phyloP scores from a whole-genome alignment of 2,888 invertebrate genomes.

The Dichetophora obliterata region DNA sequence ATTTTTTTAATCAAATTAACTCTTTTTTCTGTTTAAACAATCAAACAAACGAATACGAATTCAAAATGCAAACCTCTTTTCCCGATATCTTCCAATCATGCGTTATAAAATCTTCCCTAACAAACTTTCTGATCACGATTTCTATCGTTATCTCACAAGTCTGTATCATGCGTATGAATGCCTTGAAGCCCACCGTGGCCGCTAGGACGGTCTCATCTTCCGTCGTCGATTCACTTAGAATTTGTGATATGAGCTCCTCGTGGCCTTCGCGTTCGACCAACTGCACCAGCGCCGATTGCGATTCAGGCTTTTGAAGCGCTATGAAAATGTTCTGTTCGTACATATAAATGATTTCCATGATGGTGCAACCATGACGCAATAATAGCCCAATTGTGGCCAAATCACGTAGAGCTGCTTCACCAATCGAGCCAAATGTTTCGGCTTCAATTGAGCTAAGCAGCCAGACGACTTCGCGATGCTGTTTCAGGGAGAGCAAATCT shows the following conservation, averaged over 20 bases:
- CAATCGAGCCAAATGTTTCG: slow-evolving; percentile 82
- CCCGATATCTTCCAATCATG: slow-evolving; percentile 80
- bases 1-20: too few relatives aligned
- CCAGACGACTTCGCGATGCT: slow-evolving; percentile 82
- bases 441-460: slow-evolving; percentile 81
- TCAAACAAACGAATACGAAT: slow-evolving; percentile 31
- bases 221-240: slow-evolving; percentile 83
- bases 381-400: slow-evolving; percentile 86
- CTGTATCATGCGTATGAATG: slow-evolving; percentile 88
- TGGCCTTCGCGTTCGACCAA: slow-evolving; percentile 87
- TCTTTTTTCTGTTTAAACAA: slow-evolving; percentile 3
- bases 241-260: slow-evolving; percentile 84
- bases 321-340: slow-evolving; percentile 86
- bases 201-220: slow-evolving; percentile 83
- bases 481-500: slow-evolving; percentile 73
- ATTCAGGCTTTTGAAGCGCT: slow-evolving; percentile 82
- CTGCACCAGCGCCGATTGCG: slow-evolving; percentile 87
- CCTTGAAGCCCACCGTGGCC: slow-evolving; percentile 86
- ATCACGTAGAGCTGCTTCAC: slow-evolving; percentile 83
- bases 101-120: slow-evolving; percentile 86
- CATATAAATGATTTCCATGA: slow-evolving; percentile 81
- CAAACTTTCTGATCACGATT: slow-evolving; percentile 85
- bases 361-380: slow-evolving; percentile 81
- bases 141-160: slow-evolving; percentile 84
- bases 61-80: slow-evolving; percentile 68